Percentiles rank a stretch among this genome's conserved stretches.
Conservation (phyloP, 2,797 vertebrate species). For the Valencia hispanica region DNA sequence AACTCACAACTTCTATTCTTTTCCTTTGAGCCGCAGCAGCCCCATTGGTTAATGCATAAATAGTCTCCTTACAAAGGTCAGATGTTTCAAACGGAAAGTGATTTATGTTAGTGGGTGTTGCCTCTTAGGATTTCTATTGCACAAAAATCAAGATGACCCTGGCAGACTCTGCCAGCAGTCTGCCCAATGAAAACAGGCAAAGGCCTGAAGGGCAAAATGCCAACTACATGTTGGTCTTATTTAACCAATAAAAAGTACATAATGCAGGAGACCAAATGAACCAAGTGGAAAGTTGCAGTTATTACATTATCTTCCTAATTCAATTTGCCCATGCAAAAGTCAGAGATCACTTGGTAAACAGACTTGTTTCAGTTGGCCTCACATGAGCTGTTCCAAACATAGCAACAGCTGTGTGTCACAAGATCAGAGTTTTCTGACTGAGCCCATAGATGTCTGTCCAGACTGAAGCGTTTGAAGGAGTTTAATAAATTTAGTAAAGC, state of each 20-base stretch:
- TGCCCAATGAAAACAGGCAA: background rate
- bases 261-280: conserved; percentile 11
- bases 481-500: conserved; percentile 41
- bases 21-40: background rate
- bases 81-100: background rate
- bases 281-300: conserved; percentile 11
- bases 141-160: background rate
- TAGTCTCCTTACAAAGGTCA: background rate
- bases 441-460: conserved; percentile 27
- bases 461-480: conserved; percentile 51
- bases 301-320: conserved; percentile 58
- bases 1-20: background rate
- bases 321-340: conserved; percentile 44
- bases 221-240: conserved; percentile 1
- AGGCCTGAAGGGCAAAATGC: background rate
- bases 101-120: background rate
- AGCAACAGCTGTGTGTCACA: conserved; percentile 47
- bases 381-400: conserved; percentile 60
- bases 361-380: conserved; percentile 46
- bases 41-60: background rate
- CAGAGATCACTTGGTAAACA: conserved; percentile 41
- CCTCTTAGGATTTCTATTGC: background rate
- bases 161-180: background rate
- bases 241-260: conserved; percentile 20
- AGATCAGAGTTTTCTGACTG: conserved; percentile 37